phyloP scores from a whole-genome alignment of 2,113 vertebrate genomes.

The Brienomyrus longianalis region DNA sequence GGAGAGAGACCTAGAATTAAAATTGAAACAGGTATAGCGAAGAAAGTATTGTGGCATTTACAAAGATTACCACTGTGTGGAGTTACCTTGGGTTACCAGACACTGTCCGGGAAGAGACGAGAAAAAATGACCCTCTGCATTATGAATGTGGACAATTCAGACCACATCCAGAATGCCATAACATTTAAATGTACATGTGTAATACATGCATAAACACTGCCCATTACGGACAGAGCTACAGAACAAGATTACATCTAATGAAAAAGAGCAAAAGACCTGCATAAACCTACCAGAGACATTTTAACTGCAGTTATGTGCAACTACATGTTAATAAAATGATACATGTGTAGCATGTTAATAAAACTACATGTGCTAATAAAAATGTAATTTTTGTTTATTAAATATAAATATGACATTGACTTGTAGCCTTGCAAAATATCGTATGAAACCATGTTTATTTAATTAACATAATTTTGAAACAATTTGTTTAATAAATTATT shows the following conservation, averaged over 20 bases:
- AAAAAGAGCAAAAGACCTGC: background rate
- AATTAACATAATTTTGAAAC: background rate
- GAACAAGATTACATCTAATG: background rate
- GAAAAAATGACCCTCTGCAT: conserved; percentile 18
- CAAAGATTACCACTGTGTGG: conserved; percentile 21
- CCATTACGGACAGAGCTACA: background rate
- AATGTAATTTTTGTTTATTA: background rate
- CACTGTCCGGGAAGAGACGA: background rate
- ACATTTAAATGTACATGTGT: background rate
- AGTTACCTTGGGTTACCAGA: conserved; percentile 31
- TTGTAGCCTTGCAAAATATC: background rate
- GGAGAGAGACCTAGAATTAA: conserved; percentile 20
- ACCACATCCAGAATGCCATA: background rate
- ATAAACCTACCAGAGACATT: background rate
- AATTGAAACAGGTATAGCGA: conserved; percentile 23
- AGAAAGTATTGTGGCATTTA: conserved; percentile 23
- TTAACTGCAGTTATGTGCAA: background rate
- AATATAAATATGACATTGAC: background rate
- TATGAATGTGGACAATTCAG: background rate
- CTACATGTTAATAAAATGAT: background rate
- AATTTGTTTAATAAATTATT: background rate
- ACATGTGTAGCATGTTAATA: too few relatives aligned
- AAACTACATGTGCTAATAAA: too few relatives aligned
- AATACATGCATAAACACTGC: background rate
- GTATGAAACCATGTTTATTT: background rate